Percentiles rank a stretch among this genome's conserved stretches.
Evolutionary conservation across 2,113 vertebrate genomes (phyloP).

Genomic region (Colinus virginianus): DNA sequence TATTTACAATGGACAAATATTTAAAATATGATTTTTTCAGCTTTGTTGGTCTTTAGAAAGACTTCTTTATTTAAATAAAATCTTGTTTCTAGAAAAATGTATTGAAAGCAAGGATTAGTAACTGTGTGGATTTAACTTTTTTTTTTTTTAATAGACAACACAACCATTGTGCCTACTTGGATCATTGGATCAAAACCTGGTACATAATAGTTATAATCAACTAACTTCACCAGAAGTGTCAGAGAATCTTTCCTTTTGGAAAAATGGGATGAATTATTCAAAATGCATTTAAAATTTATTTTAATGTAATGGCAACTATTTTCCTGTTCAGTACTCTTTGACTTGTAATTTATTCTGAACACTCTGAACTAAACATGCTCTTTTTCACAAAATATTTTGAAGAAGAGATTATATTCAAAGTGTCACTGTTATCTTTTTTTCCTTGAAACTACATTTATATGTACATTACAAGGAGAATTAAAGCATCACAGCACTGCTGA

Average conservation of each 20-base stretch:
- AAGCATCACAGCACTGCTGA: neutral
- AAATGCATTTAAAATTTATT: neutral
- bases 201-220: neutral
- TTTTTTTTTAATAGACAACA: neutral
- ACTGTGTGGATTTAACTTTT: neutral
- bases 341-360: neutral
- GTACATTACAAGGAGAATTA: neutral
- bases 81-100: neutral
- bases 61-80: neutral
- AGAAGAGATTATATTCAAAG: neutral
- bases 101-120: neutral
- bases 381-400: neutral
- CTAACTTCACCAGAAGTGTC: neutral
- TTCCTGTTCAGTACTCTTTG: neutral
- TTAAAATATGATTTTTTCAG: neutral
- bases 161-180: neutral
- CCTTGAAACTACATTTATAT: neutral
- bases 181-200: neutral
- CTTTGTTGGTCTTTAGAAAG: neutral
- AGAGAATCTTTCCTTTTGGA: neutral
- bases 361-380: neutral
- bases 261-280: neutral
- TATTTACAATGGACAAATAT: neutral
- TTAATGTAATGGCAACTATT: neutral
- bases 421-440: neutral